Base-by-base conservation (phyloP, 2,888 invertebrate genomes). In the Hanleya hanleyi region DNA sequence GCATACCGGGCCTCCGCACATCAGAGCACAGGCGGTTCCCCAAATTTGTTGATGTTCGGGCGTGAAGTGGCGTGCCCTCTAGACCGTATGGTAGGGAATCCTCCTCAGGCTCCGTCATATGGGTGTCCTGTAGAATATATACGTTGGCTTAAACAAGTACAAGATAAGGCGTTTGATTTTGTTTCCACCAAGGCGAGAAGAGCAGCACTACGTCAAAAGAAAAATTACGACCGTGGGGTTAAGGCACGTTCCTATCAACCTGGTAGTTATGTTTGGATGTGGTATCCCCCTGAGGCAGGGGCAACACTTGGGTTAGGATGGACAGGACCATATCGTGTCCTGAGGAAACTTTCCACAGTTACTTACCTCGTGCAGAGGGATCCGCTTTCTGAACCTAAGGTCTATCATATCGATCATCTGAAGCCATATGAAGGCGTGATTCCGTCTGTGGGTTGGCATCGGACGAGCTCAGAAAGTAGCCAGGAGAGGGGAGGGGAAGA, bases 311-410 rank as follows among this genome's bases (percentile, higher is more conserved):
- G 71, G 15, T 38, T 70, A 50, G 70, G 73, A 9, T 76, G 71
- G 76, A 69, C 35, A 5, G 76, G 76, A 18, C 71, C 69, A 37
- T 76, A 68, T 65, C 66, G 50, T 36, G 50, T 76, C 22, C 12
- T 66, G 1, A 26, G n/a, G 9, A 67, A 68, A 62, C 22, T 51
- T 18, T 35, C 70, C n/a, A 26, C 41, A 38, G 67, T 70, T 9
- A 71, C 69, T n/a, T 71, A 75, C 62, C 15, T 33, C 37, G 68
- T 72, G 4, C n/a, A n/a, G n/a, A 35, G 67, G 37, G 41, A 36
- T 6, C 41, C 29, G 38, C 15, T 49, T 22, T n/a, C n/a, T 29
- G 65, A 50, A 35, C 29, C 29, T 22, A 29, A 51, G 7, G 57
- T 67, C 22, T 66, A 62, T 15, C 74, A 72, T 62, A 67, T 71